phyloP scores from a whole-genome alignment of 2,113 vertebrate genomes.

The Gadus chalcogrammus region DNA sequence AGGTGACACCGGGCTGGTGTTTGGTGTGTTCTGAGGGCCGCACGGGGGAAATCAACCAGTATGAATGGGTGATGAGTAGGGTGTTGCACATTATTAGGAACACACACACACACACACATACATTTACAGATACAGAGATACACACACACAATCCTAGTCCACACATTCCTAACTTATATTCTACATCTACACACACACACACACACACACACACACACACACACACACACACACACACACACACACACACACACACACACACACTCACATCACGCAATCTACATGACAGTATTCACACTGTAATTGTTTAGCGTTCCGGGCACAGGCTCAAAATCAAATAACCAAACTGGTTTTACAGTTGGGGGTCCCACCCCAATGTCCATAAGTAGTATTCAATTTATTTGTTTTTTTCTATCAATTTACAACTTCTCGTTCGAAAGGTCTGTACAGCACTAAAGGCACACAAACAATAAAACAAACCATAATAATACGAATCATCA shows the following conservation, averaged over 20 bases:
- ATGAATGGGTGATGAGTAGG: too few relatives aligned
- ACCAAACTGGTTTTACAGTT: neutral
- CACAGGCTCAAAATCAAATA: neutral
- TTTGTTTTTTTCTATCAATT: conserved; percentile 68
- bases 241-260: neutral
- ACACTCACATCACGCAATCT: neutral
- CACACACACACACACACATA: too few relatives aligned
- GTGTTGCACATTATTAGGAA: too few relatives aligned
- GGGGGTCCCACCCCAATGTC: conserved; percentile 5
- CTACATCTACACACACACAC: too few relatives aligned
- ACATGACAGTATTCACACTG: neutral
- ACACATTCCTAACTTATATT: too few relatives aligned
- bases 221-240: neutral
- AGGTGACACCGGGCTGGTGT: too few relatives aligned
- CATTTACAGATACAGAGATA: too few relatives aligned
- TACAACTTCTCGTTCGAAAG: conserved; percentile 68
- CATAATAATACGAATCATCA: conserved; percentile 39
- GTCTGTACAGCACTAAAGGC: conserved; percentile 84
- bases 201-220: too few relatives aligned
- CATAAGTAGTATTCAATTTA: conserved; percentile 45
- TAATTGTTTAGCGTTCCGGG: too few relatives aligned
- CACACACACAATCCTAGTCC: too few relatives aligned
- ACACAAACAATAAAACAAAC: conserved; percentile 66
- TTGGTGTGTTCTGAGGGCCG: too few relatives aligned
- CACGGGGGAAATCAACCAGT: too few relatives aligned